Conservation (phyloP, 1,140 invertebrate genomes). For the Neoseiulus cucumeris region DNA sequence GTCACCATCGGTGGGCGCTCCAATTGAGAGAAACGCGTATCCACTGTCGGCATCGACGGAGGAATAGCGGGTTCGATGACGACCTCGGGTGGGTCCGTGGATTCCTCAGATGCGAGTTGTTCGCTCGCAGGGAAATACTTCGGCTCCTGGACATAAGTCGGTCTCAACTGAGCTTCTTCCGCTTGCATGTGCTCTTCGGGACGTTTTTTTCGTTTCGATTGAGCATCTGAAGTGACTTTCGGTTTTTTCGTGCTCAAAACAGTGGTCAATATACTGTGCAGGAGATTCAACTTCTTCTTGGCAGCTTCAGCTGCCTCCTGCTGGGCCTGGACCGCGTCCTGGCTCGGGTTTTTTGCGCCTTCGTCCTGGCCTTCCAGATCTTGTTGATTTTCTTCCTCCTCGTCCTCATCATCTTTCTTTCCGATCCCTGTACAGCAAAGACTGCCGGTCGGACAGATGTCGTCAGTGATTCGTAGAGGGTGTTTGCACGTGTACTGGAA, state of each 20-base stretch:
- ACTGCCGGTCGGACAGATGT: neutral
- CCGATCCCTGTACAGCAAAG: neutral
- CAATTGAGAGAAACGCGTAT: neutral
- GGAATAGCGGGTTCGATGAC: constrained; percentile 5
- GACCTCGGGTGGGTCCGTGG: neutral
- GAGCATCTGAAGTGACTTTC: neutral
- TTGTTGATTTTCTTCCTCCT: neutral
- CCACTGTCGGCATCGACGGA: neutral
- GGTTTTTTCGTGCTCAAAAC: neutral
- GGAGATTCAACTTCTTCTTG: constrained; percentile 2
- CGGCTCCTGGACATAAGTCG: neutral
- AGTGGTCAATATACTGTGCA: neutral
- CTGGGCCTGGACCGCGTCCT: neutral
- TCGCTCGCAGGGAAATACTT: neutral
- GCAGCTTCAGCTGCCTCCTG: neutral
- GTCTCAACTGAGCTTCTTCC: neutral
- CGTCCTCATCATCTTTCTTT: neutral
- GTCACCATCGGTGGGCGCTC: neutral
- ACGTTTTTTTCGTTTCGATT: neutral
- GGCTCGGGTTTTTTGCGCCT: no score
- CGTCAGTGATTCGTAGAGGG: neutral
- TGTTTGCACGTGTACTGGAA: constrained; percentile 6
- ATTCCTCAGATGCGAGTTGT: neutral
- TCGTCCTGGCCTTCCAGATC: neutral
- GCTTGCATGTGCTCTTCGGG: neutral